Evolutionary conservation across 2,113 vertebrate genomes (phyloP), one percentile per base, ranked within the genome.

Genomic region (Leptodactylus fuscus): DNA sequence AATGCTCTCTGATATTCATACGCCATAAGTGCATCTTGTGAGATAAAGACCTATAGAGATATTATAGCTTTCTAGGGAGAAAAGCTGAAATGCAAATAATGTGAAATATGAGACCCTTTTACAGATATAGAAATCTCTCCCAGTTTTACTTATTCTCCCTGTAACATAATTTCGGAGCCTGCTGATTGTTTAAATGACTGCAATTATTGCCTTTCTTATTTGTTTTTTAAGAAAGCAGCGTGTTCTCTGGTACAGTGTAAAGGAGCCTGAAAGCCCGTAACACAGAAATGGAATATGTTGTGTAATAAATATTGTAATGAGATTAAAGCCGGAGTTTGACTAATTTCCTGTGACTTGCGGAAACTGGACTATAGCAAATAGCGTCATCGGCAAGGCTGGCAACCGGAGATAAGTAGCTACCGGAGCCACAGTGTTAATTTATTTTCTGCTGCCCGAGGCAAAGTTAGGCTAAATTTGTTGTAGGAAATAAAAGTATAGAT

Each of bases 281-380:
- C 27, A 18, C 44, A 55, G 34, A 36, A 48, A 85, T 67, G 41
- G 32, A 79, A 85, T 71, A 36, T 53, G 36, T 70, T n/a, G 46
- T 69, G 48, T 71, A 79, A 85, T 85, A 85, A 79, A 70, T 85
- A 79, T 85, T 69, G 58, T 67, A 70, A 79, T 55, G 22, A 80
- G 65, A 70, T 78, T 85, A 41, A 51, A 71, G 29, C 32, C 55
- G 48, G 18, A 79, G 34, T 83, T 70, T 27, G 32, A 69, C 83
- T 70, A 51, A 70, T 79, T 53, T 70, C 27, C 44, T 70, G 48
- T 79, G 60, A 85, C 60, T 79, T 83, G 38, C 34, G 36, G 48
- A 75, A 75, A 83, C 48, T 20, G 41, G 62, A 62, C 60, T 41
- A 34, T 53, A 77, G 83, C 60, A 85, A 55, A 85, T 32, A 44